phyloP scores from a whole-genome alignment of 2,888 invertebrate genomes.

The Diaphora mendica region DNA sequence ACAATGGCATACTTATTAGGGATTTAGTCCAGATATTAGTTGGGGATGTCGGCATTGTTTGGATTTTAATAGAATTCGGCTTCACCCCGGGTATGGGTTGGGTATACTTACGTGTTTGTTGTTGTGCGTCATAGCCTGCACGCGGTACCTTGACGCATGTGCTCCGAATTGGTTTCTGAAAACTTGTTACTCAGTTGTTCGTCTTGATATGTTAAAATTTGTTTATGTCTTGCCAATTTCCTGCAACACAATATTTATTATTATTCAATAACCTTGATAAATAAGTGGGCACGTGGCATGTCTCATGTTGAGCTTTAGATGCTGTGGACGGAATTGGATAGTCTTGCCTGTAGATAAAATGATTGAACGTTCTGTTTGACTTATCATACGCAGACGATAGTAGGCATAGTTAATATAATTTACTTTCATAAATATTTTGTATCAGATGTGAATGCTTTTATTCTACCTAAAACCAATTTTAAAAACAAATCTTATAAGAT shows the following conservation, averaged over 20 bases:
- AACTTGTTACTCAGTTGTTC: slow-evolving; percentile 49
- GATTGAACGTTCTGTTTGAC: neutral
- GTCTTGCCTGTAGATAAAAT: no score
- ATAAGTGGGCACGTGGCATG: neutral
- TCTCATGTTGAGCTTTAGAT: neutral
- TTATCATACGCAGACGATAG: neutral
- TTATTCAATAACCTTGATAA: neutral
- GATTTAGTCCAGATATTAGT: slow-evolving; percentile 87
- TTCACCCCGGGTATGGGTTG: slow-evolving; percentile 81
- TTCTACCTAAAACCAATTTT: neutral
- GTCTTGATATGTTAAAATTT: slow-evolving; percentile 49
- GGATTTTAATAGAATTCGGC: slow-evolving; percentile 85
- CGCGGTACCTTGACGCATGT: slow-evolving; percentile 62
- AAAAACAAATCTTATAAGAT: neutral
- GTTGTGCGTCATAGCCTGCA: slow-evolving; percentile 57
- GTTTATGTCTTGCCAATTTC: slow-evolving; percentile 31
- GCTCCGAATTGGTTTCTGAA: slow-evolving; percentile 63
- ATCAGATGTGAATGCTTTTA: neutral
- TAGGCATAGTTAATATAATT: neutral
- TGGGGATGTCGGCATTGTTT: slow-evolving; percentile 85
- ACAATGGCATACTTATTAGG: slow-evolving; percentile 87
- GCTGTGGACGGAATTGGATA: neutral
- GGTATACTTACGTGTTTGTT: slow-evolving; percentile 64
- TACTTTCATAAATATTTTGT: neutral
- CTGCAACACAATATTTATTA: neutral